Evolutionary conservation across 2,113 vertebrate genomes (phyloP).

Genomic region (Mormyrus iriodes): DNA sequence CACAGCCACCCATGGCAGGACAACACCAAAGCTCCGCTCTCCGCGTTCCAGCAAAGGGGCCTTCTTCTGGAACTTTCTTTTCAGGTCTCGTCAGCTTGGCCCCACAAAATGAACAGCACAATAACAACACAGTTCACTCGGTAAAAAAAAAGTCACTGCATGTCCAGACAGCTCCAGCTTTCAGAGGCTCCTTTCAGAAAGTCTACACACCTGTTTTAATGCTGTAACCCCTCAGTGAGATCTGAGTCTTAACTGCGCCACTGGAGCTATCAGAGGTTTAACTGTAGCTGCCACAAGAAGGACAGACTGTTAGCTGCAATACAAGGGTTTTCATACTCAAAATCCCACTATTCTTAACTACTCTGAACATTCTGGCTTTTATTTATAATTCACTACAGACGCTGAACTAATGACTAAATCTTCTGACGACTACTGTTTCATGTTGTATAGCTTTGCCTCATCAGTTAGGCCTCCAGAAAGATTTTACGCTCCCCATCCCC

Average conservation of each 20-base stretch:
- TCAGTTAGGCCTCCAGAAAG: neutral
- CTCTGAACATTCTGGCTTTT: neutral
- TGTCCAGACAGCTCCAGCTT: slow-evolving; percentile 10
- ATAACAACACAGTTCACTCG: slow-evolving; percentile 22
- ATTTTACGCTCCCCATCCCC: neutral
- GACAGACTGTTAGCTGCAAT: neutral
- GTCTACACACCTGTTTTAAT: slow-evolving; percentile 7
- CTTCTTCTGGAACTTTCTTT: slow-evolving; percentile 12
- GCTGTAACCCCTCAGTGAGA: neutral
- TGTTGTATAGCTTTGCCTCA: neutral
- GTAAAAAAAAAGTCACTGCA: slow-evolving; percentile 11
- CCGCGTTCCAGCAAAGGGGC: slow-evolving; percentile 17
- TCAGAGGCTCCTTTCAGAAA: neutral
- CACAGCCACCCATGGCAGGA: slow-evolving; percentile 25
- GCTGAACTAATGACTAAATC: neutral
- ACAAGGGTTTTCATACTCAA: neutral
- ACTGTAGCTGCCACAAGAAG: neutral
- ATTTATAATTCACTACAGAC: neutral
- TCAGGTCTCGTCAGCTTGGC: slow-evolving; percentile 17
- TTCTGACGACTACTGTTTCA: neutral
- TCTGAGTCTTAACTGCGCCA: neutral
- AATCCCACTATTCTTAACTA: neutral
- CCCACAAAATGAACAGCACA: slow-evolving; percentile 29
- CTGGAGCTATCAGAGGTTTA: neutral
- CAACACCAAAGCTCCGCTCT: slow-evolving; percentile 1